Evolutionary conservation across 2,797 vertebrate species (phyloP), one percentile per base, ranked within the genome.

Genomic region (Leptatherina wallacei): DNA sequence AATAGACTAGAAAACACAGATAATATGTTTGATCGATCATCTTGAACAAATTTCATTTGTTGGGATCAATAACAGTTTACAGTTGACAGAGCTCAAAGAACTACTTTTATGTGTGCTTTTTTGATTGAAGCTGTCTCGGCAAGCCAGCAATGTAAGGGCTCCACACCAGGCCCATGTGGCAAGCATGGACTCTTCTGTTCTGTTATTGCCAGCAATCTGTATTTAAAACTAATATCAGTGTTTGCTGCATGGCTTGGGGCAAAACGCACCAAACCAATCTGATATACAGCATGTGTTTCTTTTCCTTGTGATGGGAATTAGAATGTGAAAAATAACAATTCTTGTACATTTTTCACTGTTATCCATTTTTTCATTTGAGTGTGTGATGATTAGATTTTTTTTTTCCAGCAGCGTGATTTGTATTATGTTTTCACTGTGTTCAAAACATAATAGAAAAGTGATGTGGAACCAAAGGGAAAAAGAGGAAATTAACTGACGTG

Each of bases 21-120:
- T 98, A 98, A 99, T 98, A 96, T 95, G 94, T 98, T 97, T 97
- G 97, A 99, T 99, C 96, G 97, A 99, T 98, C 97, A 97, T 96
- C 95, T 93, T 92, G 96, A 98, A 98, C 96, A 97, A 96, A 99
- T 98, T 98, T 98, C 95, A 98, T 99, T 98, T 97, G 96, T 84
- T 89, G 94, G 93, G 96, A 98, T 99, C 97, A 97, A 99, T 99
- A 99, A 96, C 95, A 95, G 96, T 99, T 99, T 98, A 97, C 96
- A 95, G 96, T 96, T 95, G 96, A 97, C 96, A 95, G 95, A 97
- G 95, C 94, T 82, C 85, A 93, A 95, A 96, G 95, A 97, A 96
- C 92, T 94, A 92, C 94, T 95, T 97, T 97, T 96, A 95, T 98
- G 97, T 97, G 78, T 91, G 90, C 81, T 80, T 90, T 42, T 97